Evolutionary conservation across 2,113 vertebrate genomes (phyloP), one percentile per base, ranked within the genome.

Genomic region (Dolichotis patagonum): DNA sequence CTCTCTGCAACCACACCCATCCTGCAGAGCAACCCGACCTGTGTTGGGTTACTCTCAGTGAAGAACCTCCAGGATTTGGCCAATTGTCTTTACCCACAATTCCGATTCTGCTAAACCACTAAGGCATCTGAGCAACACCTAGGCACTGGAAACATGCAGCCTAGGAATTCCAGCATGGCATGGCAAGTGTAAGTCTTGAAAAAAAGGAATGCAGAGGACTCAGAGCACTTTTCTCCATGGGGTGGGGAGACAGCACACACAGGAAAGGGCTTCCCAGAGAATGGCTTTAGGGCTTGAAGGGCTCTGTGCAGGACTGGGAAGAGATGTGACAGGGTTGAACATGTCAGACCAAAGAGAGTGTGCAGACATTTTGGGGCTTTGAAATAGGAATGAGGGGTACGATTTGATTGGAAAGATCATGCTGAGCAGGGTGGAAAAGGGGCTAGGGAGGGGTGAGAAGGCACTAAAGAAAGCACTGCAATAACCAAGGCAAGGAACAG

Each of bases 1-100:
- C 77, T 88, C 13, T 38, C 62, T 0, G 28, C 13, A 0, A 84
- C 97, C 97, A 91, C 96, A 77, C 96, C 96, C 96, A 54, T n/a
- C 38, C n/a, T 5, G 24, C 81, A 71, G 28, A 54, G 69, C 85
- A 80, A 41, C 38, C 1, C 10, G 28, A 63, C 3, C 43, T 8
- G 43, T 4, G 41, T 78, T 83, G 56, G 81, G n/a, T 85, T 49
- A 54, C 54, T 69, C 35, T 43, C 20, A 22, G 32, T 71, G 19
- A 65, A 75, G 56, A 78, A 26, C 3, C 62, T 75, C 71, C 88
- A 41, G 46, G 19, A 41, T 19, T 43, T 38, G 32, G 41, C 24
- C 41, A 43, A 81, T 49, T 28, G 24, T 49, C 52, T 38, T 71
- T 90, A 67, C 85, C 56, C 19, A 8, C 60, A 73, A 41, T 54